A percentile compares a stretch with the other conserved stretches of the same genome.
Conservation (phyloP, 1,140 invertebrate species). For the Drosophila watanabei region DNA sequence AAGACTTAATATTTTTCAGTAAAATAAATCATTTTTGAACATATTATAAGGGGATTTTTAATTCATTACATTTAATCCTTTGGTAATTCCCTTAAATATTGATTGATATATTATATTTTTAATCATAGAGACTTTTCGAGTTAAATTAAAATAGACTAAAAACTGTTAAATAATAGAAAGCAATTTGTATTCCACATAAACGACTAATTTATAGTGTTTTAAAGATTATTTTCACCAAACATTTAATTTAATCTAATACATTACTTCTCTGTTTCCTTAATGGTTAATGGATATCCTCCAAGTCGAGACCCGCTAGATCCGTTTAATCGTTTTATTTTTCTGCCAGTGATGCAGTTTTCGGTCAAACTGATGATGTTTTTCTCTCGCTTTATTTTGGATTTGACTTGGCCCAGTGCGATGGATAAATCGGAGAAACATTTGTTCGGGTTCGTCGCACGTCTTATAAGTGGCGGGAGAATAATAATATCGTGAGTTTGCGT, state of each 20-base stretch:
- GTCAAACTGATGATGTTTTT: conserved; percentile 35
- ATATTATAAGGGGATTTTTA: background rate
- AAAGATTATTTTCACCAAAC: background rate
- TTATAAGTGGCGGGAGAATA: conserved; percentile 40
- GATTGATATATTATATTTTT: background rate
- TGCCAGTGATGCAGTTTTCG: conserved; percentile 66
- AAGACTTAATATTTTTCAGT: background rate
- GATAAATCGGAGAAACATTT: conserved; percentile 45
- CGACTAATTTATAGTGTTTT: background rate
- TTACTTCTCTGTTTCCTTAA: background rate
- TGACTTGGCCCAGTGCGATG: conserved; percentile 44
- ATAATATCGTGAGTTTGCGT: conserved; percentile 15
- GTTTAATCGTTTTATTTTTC: conserved; percentile 11
- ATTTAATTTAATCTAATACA: background rate
- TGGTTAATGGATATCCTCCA: conserved; percentile 2
- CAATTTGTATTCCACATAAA: background rate
- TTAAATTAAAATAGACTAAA: background rate
- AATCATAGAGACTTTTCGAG: too few relatives aligned
- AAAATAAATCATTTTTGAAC: background rate
- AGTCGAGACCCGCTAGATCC: background rate
- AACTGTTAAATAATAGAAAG: background rate
- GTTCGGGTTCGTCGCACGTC: conserved; percentile 71
- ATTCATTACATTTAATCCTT: background rate
- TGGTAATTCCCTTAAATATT: background rate
- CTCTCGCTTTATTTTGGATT: conserved; percentile 30